phyloP scores from a whole-genome alignment of 2,797 vertebrate species.

The Sebastes oblongus region DNA sequence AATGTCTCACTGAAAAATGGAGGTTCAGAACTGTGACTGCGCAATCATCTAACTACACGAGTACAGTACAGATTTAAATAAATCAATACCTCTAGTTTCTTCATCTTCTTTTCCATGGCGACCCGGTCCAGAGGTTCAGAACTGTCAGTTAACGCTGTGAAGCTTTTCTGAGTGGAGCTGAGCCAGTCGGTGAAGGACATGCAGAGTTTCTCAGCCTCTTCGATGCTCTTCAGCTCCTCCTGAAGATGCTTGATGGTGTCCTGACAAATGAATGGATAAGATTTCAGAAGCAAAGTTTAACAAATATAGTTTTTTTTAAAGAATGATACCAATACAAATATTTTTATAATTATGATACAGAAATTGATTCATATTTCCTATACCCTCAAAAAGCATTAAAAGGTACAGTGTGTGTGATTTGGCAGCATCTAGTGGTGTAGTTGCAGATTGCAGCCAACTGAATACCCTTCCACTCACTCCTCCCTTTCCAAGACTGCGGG shows the following conservation, averaged over 20 bases:
- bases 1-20: not conserved
- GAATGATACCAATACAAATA: not conserved
- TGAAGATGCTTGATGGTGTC: slow-evolving; percentile 92
- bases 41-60: not conserved
- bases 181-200: slow-evolving; percentile 90
- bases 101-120: slow-evolving; percentile 90
- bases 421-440: too few relatives aligned
- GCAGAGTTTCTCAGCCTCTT: slow-evolving; percentile 89
- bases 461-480: too few relatives aligned
- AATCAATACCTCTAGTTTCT: slow-evolving; percentile 89
- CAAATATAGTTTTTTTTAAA: not conserved
- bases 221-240: slow-evolving; percentile 90
- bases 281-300: not conserved
- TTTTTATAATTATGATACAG: not conserved
- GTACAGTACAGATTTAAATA: not conserved
- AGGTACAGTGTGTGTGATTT: too few relatives aligned
- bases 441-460: too few relatives aligned
- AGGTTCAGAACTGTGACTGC: not conserved
- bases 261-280: slow-evolving; percentile 69
- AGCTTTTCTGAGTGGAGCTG: slow-evolving; percentile 84
- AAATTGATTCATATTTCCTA: not conserved
- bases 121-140: slow-evolving; percentile 85
- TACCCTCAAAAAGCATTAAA: not conserved
- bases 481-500: too few relatives aligned
- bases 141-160: slow-evolving; percentile 80